Conservation (phyloP, 2,113 vertebrate species). For the Ploceus nigricollis region DNA sequence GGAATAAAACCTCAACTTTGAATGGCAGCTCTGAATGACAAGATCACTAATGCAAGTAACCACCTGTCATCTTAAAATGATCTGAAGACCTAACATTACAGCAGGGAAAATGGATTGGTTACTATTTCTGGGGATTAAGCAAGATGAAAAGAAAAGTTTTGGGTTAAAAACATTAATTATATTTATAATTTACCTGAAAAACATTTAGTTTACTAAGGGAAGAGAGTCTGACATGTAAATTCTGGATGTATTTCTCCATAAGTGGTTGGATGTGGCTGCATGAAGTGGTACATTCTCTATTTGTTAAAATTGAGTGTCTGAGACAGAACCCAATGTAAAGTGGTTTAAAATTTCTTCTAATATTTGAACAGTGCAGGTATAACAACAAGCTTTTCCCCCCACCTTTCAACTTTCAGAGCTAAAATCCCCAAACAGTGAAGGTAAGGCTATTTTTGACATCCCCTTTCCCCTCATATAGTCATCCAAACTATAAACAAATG, state of each 20-base stretch:
- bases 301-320: neutral
- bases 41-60: neutral
- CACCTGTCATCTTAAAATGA: neutral
- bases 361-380: neutral
- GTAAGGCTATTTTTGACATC: constrained; percentile 11
- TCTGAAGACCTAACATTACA: neutral
- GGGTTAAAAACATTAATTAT: neutral
- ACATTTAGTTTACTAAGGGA: neutral
- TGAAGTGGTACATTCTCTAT: neutral
- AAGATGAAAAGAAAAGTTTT: neutral
- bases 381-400: neutral
- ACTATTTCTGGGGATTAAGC: neutral
- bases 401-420: neutral
- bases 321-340: constrained; percentile 9
- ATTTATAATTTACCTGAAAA: neutral
- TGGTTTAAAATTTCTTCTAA: constrained; percentile 11
- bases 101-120: neutral
- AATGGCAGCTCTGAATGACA: neutral
- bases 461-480: neutral
- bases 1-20: neutral
- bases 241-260: neutral
- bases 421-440: constrained; percentile 16
- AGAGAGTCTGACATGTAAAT: neutral
- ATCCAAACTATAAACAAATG: constrained; percentile 37
- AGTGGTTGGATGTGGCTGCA: neutral